Conservation (phyloP, 53 echinoderm and acorn worm species). For the Crossaster papposus region DNA sequence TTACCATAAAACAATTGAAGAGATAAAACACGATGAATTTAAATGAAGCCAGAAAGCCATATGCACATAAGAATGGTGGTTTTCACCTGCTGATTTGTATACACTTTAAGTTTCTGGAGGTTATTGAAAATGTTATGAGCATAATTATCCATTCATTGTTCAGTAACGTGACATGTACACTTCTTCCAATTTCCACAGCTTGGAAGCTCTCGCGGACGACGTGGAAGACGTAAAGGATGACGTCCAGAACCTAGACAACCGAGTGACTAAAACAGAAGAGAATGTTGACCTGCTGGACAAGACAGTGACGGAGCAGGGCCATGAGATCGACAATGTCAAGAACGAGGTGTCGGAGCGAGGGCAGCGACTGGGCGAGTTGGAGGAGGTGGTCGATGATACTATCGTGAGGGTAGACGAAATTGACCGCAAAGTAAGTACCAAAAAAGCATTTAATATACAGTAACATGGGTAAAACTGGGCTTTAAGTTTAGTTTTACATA, state of each 20-base stretch:
- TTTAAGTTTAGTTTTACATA: too few relatives aligned
- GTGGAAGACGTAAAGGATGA: slow-evolving; percentile 76
- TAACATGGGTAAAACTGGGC: too few relatives aligned
- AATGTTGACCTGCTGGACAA: slow-evolving; percentile 77
- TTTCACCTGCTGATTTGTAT: too few relatives aligned
- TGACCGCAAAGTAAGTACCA: slow-evolving; percentile 78
- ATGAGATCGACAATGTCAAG: slow-evolving; percentile 81
- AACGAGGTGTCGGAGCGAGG: slow-evolving; percentile 83
- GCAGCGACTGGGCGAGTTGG: slow-evolving; percentile 76
- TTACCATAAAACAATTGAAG: too few relatives aligned
- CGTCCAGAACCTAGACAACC: slow-evolving; percentile 73
- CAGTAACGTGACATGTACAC: neutral
- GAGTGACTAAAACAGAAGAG: slow-evolving; percentile 75
- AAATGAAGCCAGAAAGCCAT: too few relatives aligned
- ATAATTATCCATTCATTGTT: too few relatives aligned
- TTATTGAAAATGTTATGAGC: too few relatives aligned
- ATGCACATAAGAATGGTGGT: too few relatives aligned
- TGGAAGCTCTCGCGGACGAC: slow-evolving; percentile 73
- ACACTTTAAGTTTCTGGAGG: too few relatives aligned
- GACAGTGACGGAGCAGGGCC: slow-evolving; percentile 74
- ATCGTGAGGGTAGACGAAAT: slow-evolving; percentile 92
- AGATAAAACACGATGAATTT: too few relatives aligned
- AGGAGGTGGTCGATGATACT: slow-evolving; percentile 87
- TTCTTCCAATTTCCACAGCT: slow-evolving; percentile 36
- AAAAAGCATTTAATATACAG: too few relatives aligned